Evolutionary conservation across 37 sponge, comb jelly and placozoan species (phyloP), one percentile per base, ranked within the genome.

Genomic region (Geodia barretti): DNA sequence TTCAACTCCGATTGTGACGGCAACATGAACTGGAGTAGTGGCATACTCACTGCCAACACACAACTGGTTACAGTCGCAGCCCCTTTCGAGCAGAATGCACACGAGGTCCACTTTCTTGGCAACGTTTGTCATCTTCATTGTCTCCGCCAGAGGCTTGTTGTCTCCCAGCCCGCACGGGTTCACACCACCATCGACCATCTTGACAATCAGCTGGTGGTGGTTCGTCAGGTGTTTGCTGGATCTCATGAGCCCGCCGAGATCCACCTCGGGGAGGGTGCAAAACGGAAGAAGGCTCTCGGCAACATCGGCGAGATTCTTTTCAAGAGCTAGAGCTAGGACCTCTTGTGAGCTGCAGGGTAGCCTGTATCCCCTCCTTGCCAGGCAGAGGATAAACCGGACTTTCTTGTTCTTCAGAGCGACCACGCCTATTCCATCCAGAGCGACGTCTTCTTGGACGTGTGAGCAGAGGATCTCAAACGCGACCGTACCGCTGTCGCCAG

Each of bases 21-120:
- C 90, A 39, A 69, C 85, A 79, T 89, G 90, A 33, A 89, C 41
- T 36, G 90, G 77, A 43, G 79, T 84, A 26, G 79, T 65, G 23
- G 7, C 43, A 2, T 34, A 19, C 37, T 73, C 37, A 43, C 74
- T 65, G 17, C n/a, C 41, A 23, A 64, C 63, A 43, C 83, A 64
- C 7, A 88, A 58, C 1, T 68, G 58, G 30, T 32, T 31, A 41
- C 76, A 60, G 30, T 82, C 40, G 19, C 68, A 80, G 0, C 88
- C 88, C 21, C 33, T 39, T 39, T 65, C 35, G 3, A 88, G 58
- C 32, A 88, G 73, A 0, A 81, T 4, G 72, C 76, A 75, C n/a
- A 68, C 1, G 36, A 84, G 72, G 14, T 73, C 43, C 23, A 58
- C 33, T 9, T 60, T 20, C 54, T 62, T 62, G 21, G 26, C n/a